Conservation (phyloP, 2,888 invertebrate species). For the Noctua pronuba region DNA sequence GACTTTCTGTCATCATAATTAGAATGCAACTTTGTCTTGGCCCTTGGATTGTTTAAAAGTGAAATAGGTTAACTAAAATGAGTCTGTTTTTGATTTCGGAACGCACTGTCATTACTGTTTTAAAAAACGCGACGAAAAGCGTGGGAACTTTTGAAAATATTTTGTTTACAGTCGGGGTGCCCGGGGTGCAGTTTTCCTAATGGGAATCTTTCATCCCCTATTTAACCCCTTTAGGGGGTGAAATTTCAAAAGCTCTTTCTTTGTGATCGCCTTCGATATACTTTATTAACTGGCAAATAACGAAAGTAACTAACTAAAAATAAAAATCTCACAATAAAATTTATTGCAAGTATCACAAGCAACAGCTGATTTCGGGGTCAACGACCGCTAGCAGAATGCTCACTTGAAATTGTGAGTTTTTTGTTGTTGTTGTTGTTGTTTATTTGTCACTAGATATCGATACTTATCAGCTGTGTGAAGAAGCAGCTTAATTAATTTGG, state of each 20-base stretch:
- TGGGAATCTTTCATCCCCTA: not conserved
- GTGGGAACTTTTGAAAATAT: slow-evolving; percentile 2
- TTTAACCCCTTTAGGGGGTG: no score
- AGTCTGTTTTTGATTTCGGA: not conserved
- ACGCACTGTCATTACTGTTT: not conserved
- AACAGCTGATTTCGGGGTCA: slow-evolving; percentile 14
- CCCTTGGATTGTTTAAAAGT: not conserved
- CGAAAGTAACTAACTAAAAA: not conserved
- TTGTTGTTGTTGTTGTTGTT: not conserved
- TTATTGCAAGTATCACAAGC: no score
- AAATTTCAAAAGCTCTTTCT: not conserved
- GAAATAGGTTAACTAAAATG: slow-evolving; percentile 1
- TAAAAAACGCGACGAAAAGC: slow-evolving; percentile 12
- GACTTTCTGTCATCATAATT: not conserved
- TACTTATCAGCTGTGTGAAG: not conserved
- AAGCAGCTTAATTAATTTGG: not conserved
- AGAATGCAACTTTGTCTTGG: not conserved
- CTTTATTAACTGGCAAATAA: not conserved
- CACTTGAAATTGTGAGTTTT: not conserved
- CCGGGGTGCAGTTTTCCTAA: no score
- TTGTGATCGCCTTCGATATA: not conserved
- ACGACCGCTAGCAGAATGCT: no score
- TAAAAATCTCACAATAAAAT: not conserved
- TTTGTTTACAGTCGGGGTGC: not conserved
- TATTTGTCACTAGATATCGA: not conserved